Evolutionary conservation across 1,140 invertebrate genomes (phyloP).

Genomic region (Melitaea cinxia): DNA sequence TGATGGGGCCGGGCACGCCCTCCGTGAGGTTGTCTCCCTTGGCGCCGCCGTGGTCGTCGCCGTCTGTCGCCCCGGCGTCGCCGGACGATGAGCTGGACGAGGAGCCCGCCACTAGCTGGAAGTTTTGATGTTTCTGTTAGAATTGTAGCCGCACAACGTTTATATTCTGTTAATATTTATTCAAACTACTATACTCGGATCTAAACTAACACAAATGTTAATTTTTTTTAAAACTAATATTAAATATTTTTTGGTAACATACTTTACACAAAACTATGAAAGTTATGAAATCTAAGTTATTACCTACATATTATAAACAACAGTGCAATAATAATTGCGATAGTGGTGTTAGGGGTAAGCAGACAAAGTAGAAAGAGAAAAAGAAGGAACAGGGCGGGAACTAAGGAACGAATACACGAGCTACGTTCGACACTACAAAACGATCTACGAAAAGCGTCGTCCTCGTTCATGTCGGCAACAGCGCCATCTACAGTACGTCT

Average conservation of each 20-base stretch:
- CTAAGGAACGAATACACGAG: background rate
- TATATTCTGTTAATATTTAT: background rate
- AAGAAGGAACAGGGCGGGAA: background rate
- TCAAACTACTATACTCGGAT: background rate
- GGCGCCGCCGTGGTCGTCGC: constrained; percentile 80
- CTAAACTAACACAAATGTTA: background rate
- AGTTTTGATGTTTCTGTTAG: background rate
- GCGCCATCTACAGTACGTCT: constrained; percentile 8
- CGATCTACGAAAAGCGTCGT: background rate
- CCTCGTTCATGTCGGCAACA: constrained; percentile 5
- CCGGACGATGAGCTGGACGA: constrained; percentile 84
- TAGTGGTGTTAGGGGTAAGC: constrained; percentile 4
- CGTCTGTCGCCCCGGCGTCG: constrained; percentile 82
- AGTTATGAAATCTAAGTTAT: too few species aligned
- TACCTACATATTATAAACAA: too few species aligned
- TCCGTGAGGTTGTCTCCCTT: constrained; percentile 86
- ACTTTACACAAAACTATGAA: too few species aligned
- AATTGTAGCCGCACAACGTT: background rate
- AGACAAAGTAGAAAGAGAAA: constrained; percentile 14
- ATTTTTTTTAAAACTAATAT: background rate
- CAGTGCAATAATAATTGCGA: constrained; percentile 7
- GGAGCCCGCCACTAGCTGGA: constrained; percentile 89
- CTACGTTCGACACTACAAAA: background rate
- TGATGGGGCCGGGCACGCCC: constrained; percentile 92
- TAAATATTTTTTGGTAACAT: background rate